Conservation (phyloP, 2,888 invertebrate genomes). For the Cantharis flavilabris region DNA sequence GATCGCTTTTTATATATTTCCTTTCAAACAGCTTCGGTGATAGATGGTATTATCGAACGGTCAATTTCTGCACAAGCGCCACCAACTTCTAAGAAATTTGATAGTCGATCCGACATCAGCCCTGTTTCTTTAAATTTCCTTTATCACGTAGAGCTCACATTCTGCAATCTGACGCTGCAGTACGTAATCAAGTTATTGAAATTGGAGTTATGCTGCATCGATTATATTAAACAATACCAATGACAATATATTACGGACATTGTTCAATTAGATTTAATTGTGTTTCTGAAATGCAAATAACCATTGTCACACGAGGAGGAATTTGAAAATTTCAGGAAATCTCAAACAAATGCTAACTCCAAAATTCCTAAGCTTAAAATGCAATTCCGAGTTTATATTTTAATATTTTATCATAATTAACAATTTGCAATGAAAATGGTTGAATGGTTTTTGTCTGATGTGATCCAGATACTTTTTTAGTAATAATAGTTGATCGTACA, state of each 20-base stretch:
- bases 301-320: not conserved
- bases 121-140: not conserved
- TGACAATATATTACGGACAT: not conserved
- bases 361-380: no score
- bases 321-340: not conserved
- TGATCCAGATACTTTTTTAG: no score
- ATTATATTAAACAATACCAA: not conserved
- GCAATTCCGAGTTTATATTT: no score
- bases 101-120: not conserved
- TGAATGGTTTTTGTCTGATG: no score
- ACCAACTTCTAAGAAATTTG: not conserved
- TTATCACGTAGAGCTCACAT: not conserved
- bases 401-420: no score
- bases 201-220: not conserved
- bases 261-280: not conserved
- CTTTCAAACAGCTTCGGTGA: not conserved
- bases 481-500: no score
- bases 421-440: no score
- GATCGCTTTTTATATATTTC: not conserved
- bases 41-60: not conserved
- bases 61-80: not conserved
- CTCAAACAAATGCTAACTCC: no score
- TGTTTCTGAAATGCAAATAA: not conserved
- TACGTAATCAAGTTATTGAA: not conserved
- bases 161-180: not conserved